A percentile compares a stretch with the other conserved stretches of the same genome.
Conservation (phyloP, 2,797 vertebrate species). For the Microctenopoma steveboyesi region DNA sequence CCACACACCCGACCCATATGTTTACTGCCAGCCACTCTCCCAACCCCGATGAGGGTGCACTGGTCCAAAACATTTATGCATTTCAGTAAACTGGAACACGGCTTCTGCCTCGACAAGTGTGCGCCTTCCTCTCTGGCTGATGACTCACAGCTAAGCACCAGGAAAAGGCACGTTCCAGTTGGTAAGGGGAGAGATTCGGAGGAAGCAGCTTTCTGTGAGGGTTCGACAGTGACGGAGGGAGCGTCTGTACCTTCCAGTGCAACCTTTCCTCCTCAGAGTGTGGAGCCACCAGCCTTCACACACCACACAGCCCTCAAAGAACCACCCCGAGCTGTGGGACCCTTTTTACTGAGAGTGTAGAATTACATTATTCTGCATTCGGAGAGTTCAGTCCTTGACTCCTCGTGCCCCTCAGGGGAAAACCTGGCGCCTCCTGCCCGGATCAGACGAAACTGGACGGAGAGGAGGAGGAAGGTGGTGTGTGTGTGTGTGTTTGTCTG, state of each 20-base stretch:
- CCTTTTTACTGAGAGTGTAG: constrained; percentile 82
- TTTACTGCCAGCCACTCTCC: not conserved
- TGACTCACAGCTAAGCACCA: no score
- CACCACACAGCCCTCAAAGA: not conserved
- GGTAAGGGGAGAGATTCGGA: no score
- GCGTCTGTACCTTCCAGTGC: not conserved
- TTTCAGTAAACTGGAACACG: not conserved
- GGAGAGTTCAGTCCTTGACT: constrained; percentile 90
- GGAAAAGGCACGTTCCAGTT: no score
- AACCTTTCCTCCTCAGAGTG: constrained; percentile 9
- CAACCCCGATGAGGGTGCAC: constrained; percentile 8
- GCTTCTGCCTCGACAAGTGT: not conserved
- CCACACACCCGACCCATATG: not conserved
- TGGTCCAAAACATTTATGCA: no score
- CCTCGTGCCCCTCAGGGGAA: constrained; percentile 85
- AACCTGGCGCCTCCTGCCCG: constrained; percentile 91
- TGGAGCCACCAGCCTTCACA: constrained; percentile 24
- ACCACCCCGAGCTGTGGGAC: constrained; percentile 37
- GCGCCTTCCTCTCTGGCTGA: not conserved
- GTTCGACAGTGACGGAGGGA: not conserved
- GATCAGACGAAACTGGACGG: constrained; percentile 88
- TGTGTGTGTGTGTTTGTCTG: no score
- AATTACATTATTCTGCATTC: constrained; percentile 91
- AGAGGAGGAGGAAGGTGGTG: constrained; percentile 62
- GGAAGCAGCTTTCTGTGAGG: no score